A percentile compares a stretch with the other conserved stretches of the same genome.
phyloP scores from a whole-genome alignment of 2,797 vertebrate species.

The Eurystomus glaucurus region DNA sequence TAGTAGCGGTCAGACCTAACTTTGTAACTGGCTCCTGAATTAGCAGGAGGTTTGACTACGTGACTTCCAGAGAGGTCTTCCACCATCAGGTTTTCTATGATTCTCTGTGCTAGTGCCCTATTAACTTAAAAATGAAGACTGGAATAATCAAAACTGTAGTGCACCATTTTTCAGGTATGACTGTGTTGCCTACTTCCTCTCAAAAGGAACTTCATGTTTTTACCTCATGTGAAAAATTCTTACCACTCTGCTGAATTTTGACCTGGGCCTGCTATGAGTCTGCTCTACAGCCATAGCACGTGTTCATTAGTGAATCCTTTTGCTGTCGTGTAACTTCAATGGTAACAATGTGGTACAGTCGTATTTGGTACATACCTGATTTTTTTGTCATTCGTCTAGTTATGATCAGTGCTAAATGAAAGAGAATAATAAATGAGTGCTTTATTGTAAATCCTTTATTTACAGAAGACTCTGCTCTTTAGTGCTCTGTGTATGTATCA shows the following conservation, averaged over 20 bases:
- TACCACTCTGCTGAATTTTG: not conserved
- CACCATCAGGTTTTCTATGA: not conserved
- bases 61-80: not conserved
- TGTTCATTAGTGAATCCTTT: not conserved
- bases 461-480: not conserved
- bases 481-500: not conserved
- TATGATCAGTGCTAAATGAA: constrained; percentile 31
- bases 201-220: not conserved
- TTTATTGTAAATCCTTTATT: not conserved
- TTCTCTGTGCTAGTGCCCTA: not conserved
- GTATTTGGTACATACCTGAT: not conserved
- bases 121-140: not conserved
- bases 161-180: not conserved
- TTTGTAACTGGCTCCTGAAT: constrained; percentile 20
- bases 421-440: not conserved
- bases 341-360: not conserved
- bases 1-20: not conserved
- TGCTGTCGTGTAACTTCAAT: not conserved
- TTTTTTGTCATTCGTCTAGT: constrained; percentile 13
- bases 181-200: not conserved
- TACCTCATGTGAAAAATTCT: not conserved
- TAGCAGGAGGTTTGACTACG: not conserved
- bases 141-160: not conserved
- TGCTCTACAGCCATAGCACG: not conserved
- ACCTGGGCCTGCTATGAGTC: not conserved